Evolutionary conservation across 2,888 invertebrate genomes (phyloP).

Genomic region (Linnaemya vulpina): DNA sequence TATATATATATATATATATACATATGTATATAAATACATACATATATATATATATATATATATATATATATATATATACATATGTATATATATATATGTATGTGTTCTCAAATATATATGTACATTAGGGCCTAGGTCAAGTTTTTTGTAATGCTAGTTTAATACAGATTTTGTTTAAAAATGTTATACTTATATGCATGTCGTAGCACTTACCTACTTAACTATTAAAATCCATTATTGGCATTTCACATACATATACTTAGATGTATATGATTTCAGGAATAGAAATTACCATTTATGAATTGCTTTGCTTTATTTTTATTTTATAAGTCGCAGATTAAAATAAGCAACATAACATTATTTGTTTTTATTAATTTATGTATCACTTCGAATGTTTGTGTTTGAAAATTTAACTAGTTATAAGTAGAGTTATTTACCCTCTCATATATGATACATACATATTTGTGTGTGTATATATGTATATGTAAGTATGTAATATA

Average conservation of each 20-base stretch:
- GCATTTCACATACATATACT: background rate
- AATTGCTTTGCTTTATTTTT: background rate
- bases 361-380: constrained; percentile 43
- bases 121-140: constrained; percentile 50
- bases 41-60: background rate
- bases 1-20: background rate
- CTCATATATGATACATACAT: background rate
- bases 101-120: too few relatives aligned
- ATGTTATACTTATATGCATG: background rate
- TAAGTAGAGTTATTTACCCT: constrained; percentile 19
- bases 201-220: constrained; percentile 25
- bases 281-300: constrained; percentile 9
- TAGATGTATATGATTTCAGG: background rate
- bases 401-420: constrained; percentile 15
- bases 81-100: constrained; percentile 7
- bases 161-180: constrained; percentile 3
- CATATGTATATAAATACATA: background rate
- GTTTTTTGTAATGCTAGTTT: background rate
- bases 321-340: background rate
- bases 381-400: constrained; percentile 39
- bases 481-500: background rate
- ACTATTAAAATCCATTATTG: constrained; percentile 36
- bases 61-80: background rate
- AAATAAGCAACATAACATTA: constrained; percentile 5
- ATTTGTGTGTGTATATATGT: background rate